A percentile compares a stretch with the other conserved stretches of the same genome.
phyloP scores from a whole-genome alignment of 2,888 invertebrate genomes.

The Crossocerus cetratus region DNA sequence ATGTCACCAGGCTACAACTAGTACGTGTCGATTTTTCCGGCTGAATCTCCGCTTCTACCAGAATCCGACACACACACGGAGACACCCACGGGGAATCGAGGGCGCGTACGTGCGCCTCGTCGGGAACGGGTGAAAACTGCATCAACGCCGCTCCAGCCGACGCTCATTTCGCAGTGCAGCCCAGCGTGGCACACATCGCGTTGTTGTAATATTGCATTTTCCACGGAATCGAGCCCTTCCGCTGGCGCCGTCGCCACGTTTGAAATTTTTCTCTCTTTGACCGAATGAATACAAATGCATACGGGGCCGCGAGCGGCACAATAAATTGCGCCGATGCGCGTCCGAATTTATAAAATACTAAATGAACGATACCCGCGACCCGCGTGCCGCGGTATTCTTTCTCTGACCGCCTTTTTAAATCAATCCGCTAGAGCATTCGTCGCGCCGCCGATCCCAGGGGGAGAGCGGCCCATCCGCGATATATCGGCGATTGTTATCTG shows the following conservation, averaged over 20 bases:
- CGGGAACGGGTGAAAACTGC: constrained; percentile 25
- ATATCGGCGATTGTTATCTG: too few relatives aligned
- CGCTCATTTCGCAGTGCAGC: constrained; percentile 36
- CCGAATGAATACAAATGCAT: not conserved
- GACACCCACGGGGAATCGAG: too few relatives aligned
- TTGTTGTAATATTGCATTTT: constrained; percentile 41
- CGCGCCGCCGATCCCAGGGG: too few relatives aligned
- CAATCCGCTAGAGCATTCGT: too few relatives aligned
- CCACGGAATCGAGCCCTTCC: constrained; percentile 2
- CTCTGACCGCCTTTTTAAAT: too few relatives aligned
- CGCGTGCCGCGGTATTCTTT: too few relatives aligned
- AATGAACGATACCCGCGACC: too few relatives aligned
- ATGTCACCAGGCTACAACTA: constrained; percentile 82
- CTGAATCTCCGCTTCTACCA: constrained; percentile 18
- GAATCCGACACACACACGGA: constrained; percentile 8
- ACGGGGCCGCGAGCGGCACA: not conserved
- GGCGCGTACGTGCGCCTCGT: constrained; percentile 17
- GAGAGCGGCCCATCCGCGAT: too few relatives aligned
- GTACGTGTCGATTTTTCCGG: constrained; percentile 73
- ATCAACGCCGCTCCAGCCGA: constrained; percentile 12
- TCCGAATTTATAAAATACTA: not conserved
- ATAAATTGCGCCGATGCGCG: not conserved
- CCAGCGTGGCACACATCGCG: constrained; percentile 16
- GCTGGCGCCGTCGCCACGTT: not conserved
- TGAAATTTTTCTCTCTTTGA: not conserved